Conservation (phyloP, 2,888 invertebrate species). For the Polymixis lichenea region DNA sequence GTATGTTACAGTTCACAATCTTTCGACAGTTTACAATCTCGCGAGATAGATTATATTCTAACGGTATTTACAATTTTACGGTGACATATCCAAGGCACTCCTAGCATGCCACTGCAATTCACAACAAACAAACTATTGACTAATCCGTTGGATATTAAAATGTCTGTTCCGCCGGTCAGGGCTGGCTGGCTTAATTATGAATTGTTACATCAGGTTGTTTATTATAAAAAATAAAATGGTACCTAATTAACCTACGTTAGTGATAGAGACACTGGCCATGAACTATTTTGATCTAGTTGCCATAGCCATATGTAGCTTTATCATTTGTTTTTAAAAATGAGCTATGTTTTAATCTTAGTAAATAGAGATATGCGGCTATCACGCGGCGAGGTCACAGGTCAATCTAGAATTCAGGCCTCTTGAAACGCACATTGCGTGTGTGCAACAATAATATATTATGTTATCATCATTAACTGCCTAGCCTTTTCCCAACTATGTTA, state of each 20-base stretch:
- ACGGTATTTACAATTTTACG: too few species aligned
- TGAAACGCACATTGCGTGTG: neutral
- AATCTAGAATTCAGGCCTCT: slow-evolving; percentile 23
- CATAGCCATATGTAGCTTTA: neutral
- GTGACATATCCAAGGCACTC: neutral
- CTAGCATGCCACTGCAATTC: neutral
- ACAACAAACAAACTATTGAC: too few species aligned
- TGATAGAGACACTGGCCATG: neutral
- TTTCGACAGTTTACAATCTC: too few species aligned
- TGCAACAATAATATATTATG: neutral
- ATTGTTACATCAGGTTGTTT: neutral
- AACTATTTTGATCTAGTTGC: slow-evolving; percentile 14
- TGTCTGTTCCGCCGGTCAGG: neutral
- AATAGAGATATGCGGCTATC: neutral
- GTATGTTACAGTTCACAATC: too few species aligned
- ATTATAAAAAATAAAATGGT: neutral
- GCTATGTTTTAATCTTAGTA: neutral
- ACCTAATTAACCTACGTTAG: neutral
- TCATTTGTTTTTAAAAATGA: neutral
- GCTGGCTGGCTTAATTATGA: too few species aligned
- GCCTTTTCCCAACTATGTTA: too few species aligned
- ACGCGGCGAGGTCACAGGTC: slow-evolving; percentile 1
- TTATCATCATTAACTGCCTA: too few species aligned
- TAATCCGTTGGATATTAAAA: neutral
- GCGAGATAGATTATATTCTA: too few species aligned